phyloP scores from a whole-genome alignment of 2,113 vertebrate genomes.

The Tiliqua scincoides region DNA sequence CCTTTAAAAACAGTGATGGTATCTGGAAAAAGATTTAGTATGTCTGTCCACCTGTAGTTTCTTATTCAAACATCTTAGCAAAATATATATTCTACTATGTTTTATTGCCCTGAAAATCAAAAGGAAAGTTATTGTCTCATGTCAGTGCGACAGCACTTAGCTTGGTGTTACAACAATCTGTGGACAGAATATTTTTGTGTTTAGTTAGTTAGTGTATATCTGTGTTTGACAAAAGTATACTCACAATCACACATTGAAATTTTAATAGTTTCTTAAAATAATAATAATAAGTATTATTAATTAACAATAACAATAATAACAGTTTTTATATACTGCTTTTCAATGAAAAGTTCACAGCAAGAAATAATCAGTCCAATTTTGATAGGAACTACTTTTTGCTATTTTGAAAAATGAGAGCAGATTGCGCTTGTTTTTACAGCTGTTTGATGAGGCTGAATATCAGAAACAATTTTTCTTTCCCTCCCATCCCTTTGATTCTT shows the following conservation, averaged over 20 bases:
- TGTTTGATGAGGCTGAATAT: background rate
- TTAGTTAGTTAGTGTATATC: too few relatives aligned
- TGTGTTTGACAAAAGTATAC: too few relatives aligned
- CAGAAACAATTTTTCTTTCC: background rate
- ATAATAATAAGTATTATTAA: too few relatives aligned
- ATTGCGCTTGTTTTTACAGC: background rate
- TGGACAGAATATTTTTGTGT: too few relatives aligned
- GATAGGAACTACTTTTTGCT: background rate
- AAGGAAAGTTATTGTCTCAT: background rate
- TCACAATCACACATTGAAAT: background rate
- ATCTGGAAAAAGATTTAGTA: background rate
- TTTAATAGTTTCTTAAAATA: background rate
- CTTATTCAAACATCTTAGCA: background rate
- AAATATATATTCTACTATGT: background rate
- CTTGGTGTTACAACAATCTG: too few relatives aligned
- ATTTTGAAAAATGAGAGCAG: background rate
- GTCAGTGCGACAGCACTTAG: background rate
- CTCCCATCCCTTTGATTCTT: too few relatives aligned
- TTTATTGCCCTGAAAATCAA: background rate
- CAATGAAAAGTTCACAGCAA: too few relatives aligned
- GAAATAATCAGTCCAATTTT: background rate
- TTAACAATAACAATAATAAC: too few relatives aligned
- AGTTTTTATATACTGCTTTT: too few relatives aligned
- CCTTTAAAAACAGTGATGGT: background rate
- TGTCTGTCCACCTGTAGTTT: background rate